Evolutionary conservation across 2,113 vertebrate genomes (phyloP), one percentile per base, ranked within the genome.

Genomic region (Albula glossodonta): DNA sequence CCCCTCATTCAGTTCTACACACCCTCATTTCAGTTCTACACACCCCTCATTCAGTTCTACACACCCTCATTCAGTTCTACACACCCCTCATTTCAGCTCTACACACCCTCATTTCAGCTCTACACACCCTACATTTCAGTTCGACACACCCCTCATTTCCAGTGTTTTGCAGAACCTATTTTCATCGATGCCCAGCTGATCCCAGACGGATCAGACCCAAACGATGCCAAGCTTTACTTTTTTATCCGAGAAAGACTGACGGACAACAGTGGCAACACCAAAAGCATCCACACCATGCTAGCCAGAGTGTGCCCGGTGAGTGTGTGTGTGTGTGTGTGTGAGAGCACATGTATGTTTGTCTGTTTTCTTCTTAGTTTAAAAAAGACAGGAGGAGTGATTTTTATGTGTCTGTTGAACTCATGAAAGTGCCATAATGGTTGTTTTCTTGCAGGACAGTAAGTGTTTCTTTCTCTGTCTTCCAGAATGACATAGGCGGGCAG

Each of bases 231-330:
- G 88, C 92, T 99, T 22, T 99, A 99, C 88, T 99, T 99, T 89
- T 99, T 99, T 94, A 96, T 99, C 93, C 97, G 97, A 41, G 98
- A 99, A 90, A 96, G 96, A 88, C 91, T 99, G 52, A 97, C 96
- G 0, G 98, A 99, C 88, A 98, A 96, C 92, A 98, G 93, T 0
- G 97, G 98, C 78, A 98, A 97, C 89, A 97, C 97, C 15, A 99
- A 96, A 88, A 97, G 97, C 89, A 98, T 99, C 90, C 97, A 99
- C 93, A 97, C 97, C 82, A 98, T 99, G 98, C 96, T 99, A 88
- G 98, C 97, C 86, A 96, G 98, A 94, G 97, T 99, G 85, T 99
- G 98, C 90, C 98, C 98, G 0, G 98, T 99, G 92, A 97, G 98
- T 94, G 51, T 17, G 41, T 57, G 31, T 41, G 31, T 41, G 31